Evolutionary conservation across 1,140 invertebrate species (phyloP).

Genomic region (Drosophila rufa): DNA sequence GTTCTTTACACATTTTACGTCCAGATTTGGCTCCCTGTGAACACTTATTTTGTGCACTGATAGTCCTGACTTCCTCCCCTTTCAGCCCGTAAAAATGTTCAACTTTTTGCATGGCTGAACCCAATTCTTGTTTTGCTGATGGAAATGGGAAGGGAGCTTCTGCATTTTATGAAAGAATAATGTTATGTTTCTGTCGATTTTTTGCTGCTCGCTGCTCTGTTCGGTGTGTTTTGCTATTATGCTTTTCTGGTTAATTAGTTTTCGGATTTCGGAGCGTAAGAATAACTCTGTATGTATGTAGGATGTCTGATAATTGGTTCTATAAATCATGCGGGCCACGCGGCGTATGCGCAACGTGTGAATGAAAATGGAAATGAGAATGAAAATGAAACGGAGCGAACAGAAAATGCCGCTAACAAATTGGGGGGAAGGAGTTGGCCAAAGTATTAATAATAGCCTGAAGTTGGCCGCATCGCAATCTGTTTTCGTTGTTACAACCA

Average conservation of each 20-base stretch:
- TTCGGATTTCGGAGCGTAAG: constrained; percentile 18
- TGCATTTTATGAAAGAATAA: constrained; percentile 23
- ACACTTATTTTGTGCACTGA: constrained; percentile 26
- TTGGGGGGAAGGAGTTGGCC: constrained; percentile 19
- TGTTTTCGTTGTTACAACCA: constrained; percentile 31
- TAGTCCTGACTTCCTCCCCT: background rate
- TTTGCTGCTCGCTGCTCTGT: background rate
- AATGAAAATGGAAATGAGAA: constrained; percentile 25
- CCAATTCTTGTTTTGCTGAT: background rate
- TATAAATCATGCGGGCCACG: constrained; percentile 28
- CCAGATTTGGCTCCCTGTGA: constrained; percentile 16
- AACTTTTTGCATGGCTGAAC: constrained; percentile 30
- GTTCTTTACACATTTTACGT: constrained; percentile 36
- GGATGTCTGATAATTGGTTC: constrained; percentile 27
- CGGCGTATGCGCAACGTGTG: constrained; percentile 30
- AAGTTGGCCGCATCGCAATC: constrained; percentile 37
- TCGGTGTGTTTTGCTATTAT: constrained; percentile 11
- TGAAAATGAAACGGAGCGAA: constrained; percentile 12
- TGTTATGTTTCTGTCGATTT: constrained; percentile 10
- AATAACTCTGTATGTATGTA: constrained; percentile 2
- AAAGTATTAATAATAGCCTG: constrained; percentile 41
- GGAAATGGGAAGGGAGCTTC: background rate
- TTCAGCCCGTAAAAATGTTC: constrained; percentile 9
- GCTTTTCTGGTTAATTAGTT: constrained; percentile 46
- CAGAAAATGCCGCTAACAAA: constrained; percentile 23